Evolutionary conservation across 2,113 vertebrate genomes (phyloP).

Genomic region (Pterophyllum scalare): DNA sequence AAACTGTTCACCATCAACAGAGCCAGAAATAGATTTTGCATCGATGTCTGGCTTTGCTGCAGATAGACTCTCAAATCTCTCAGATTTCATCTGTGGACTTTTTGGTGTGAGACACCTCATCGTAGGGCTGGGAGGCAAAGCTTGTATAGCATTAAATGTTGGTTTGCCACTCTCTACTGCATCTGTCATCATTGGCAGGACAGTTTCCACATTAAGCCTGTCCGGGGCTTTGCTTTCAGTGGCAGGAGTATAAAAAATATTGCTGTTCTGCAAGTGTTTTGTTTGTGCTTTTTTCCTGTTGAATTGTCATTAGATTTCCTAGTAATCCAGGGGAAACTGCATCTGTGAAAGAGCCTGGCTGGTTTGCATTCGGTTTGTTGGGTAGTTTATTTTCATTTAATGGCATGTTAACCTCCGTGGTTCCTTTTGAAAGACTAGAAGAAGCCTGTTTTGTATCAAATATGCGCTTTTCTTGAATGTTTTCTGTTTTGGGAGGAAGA

Average conservation of each 20-base stretch:
- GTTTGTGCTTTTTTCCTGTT: not conserved
- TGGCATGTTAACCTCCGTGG: not conserved
- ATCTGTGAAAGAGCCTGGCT: not conserved
- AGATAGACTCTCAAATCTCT: slow-evolving; percentile 16
- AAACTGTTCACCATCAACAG: slow-evolving; percentile 13
- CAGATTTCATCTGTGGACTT: slow-evolving; percentile 40
- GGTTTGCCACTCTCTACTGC: slow-evolving; percentile 5
- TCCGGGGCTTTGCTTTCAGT: not conserved
- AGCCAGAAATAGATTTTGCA: not conserved
- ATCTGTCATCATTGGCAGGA: not conserved
- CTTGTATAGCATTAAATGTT: not conserved
- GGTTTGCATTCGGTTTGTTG: not conserved
- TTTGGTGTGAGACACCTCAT: slow-evolving; percentile 33
- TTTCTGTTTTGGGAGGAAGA: slow-evolving; percentile 3
- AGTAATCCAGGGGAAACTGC: not conserved
- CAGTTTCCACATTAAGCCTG: slow-evolving; percentile 5
- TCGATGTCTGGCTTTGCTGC: not conserved
- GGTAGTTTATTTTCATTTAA: slow-evolving; percentile 13
- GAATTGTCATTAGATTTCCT: not conserved
- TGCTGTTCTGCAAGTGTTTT: not conserved
- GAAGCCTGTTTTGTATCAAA: not conserved
- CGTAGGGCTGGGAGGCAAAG: slow-evolving; percentile 23
- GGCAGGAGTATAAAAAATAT: not conserved
- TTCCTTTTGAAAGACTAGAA: slow-evolving; percentile 3
- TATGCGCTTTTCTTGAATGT: not conserved